phyloP scores from a whole-genome alignment of 2,797 vertebrate species.

The Decapterus maruadsi region DNA sequence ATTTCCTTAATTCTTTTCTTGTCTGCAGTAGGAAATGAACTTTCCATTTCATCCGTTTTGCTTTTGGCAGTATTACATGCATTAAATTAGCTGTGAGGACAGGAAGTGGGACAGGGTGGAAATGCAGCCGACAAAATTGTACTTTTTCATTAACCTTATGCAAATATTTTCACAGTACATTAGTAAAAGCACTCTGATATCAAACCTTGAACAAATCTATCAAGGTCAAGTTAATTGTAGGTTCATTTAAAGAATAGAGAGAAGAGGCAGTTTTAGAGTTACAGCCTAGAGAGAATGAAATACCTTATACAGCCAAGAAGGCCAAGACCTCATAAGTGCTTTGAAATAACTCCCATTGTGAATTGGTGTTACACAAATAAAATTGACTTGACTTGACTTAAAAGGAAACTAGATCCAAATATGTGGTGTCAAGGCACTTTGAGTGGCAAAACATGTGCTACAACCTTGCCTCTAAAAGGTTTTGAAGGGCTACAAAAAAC shows the following conservation, averaged over 20 bases:
- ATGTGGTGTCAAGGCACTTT: not conserved
- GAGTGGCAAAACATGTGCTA: not conserved
- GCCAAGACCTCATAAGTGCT: too few relatives aligned
- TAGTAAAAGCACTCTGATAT: slow-evolving; percentile 20
- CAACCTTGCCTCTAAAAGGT: not conserved
- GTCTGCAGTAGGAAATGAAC: slow-evolving; percentile 44
- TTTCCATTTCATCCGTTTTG: slow-evolving; percentile 36
- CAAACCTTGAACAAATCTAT: not conserved
- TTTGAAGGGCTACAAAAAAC: not conserved
- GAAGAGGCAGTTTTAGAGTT: too few relatives aligned
- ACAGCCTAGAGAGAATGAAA: too few relatives aligned
- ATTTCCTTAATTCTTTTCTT: slow-evolving; percentile 33
- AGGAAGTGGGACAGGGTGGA: slow-evolving; percentile 25
- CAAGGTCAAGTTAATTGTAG: not conserved
- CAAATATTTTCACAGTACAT: slow-evolving; percentile 48
- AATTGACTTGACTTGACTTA: too few relatives aligned
- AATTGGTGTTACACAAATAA: too few relatives aligned
- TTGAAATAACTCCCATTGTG: too few relatives aligned
- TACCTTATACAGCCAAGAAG: too few relatives aligned
- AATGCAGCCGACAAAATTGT: slow-evolving; percentile 45
- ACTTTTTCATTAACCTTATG: slow-evolving; percentile 67
- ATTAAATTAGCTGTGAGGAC: slow-evolving; percentile 57
- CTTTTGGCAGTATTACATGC: slow-evolving; percentile 45
- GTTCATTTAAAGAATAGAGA: too few relatives aligned
- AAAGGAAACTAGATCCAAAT: not conserved